Conservation (phyloP, 92 coral and sea anemone species). For the Parazoanthus darwini region DNA sequence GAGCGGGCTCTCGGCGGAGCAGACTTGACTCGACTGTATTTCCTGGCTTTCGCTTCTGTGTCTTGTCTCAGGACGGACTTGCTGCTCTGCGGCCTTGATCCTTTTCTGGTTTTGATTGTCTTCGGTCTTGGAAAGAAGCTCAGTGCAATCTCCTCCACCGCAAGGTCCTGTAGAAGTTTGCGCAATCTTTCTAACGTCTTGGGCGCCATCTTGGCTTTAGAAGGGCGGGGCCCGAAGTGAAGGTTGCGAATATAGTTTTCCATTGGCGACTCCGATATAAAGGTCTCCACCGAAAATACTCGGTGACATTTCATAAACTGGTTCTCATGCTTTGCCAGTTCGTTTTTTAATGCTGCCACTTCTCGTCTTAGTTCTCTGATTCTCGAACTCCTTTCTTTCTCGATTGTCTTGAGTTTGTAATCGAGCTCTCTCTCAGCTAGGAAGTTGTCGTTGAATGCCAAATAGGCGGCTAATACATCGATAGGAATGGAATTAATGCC, state of each 20-base stretch:
- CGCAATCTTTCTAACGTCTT: slow-evolving; percentile 20
- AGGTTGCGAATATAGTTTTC: slow-evolving; percentile 19
- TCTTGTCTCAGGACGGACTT: background rate
- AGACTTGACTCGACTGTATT: slow-evolving; percentile 23
- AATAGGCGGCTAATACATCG: slow-evolving; percentile 32
- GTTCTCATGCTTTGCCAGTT: slow-evolving; percentile 9
- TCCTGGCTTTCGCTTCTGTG: background rate
- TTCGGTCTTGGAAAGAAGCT: slow-evolving; percentile 38
- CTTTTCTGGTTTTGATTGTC: background rate
- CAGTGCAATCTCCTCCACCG: slow-evolving; percentile 20
- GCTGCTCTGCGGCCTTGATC: slow-evolving; percentile 17
- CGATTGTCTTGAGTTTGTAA: slow-evolving; percentile 26
- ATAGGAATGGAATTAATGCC: slow-evolving; percentile 4
- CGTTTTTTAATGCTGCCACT: slow-evolving; percentile 20
- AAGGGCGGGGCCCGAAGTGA: slow-evolving; percentile 30
- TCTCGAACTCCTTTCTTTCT: slow-evolving; percentile 35
- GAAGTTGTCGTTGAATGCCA: slow-evolving; percentile 38
- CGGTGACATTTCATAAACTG: slow-evolving; percentile 44
- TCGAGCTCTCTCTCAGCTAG: slow-evolving; percentile 35
- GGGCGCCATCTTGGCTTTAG: slow-evolving; percentile 34
- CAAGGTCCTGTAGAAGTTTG: slow-evolving; percentile 24
- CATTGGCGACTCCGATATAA: slow-evolving; percentile 33
- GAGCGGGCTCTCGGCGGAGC: slow-evolving; percentile 26
- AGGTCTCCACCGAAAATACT: slow-evolving; percentile 36
- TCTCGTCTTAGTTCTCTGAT: slow-evolving; percentile 22